Conservation (phyloP, 2,888 invertebrate genomes). For the Dromius quadrimaculatus region DNA sequence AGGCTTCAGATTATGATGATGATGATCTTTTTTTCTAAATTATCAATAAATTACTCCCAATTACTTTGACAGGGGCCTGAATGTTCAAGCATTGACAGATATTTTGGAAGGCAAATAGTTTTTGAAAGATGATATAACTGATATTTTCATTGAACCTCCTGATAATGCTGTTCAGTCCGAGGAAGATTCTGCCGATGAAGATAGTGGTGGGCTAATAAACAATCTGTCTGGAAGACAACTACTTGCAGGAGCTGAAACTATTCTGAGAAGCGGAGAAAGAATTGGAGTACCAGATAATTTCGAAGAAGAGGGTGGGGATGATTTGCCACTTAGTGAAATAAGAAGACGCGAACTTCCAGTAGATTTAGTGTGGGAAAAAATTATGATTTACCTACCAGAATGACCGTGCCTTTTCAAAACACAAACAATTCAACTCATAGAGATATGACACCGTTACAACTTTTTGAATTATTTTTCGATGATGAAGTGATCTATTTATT, state of each 20-base stretch:
- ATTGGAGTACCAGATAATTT: not conserved
- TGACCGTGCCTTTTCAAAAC: no score
- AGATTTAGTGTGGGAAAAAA: not conserved
- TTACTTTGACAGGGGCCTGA: no score
- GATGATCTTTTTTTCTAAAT: no score
- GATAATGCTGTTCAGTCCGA: constrained; percentile 36
- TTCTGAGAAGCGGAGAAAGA: constrained; percentile 10
- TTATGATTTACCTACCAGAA: not conserved
- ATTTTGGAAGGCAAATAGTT: not conserved
- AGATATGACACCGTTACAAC: constrained; percentile 15
- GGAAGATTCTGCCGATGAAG: constrained; percentile 48
- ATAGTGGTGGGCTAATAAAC: constrained; percentile 46
- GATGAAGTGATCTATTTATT: constrained; percentile 31
- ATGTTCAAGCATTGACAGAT: not conserved
- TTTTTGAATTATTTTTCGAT: constrained; percentile 34
- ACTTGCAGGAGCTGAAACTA: constrained; percentile 45
- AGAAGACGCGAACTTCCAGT: constrained; percentile 1
- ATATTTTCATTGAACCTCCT: constrained; percentile 44
- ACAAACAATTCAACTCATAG: no score
- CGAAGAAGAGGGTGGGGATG: not conserved
- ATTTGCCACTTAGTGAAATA: not conserved
- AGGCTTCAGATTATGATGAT: no score
- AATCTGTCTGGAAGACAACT: constrained; percentile 51
- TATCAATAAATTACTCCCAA: no score
- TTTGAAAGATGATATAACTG: constrained; percentile 17